Conservation (phyloP, 2,797 vertebrate genomes). For the Yasuhikotakia modesta region DNA sequence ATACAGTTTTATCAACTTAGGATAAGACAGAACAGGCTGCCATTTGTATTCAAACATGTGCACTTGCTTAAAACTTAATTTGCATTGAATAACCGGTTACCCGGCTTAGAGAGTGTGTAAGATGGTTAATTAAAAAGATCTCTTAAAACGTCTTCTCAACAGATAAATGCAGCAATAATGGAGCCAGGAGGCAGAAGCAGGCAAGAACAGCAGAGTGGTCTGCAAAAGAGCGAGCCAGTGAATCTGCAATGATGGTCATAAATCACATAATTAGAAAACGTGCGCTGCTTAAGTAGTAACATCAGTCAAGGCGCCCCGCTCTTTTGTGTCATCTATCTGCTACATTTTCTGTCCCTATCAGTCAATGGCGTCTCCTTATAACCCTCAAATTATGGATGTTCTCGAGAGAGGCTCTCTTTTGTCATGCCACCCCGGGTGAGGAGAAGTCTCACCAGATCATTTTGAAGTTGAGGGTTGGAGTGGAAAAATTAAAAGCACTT, state of each 20-base stretch:
- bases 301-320: conserved; percentile 72
- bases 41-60: conserved; percentile 26
- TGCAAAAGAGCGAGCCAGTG: conserved; percentile 58
- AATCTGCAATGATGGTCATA: conserved; percentile 74
- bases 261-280: conserved; percentile 80
- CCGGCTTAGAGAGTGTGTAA: conserved; percentile 51
- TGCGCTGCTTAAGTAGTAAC: conserved; percentile 72
- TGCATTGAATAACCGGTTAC: conserved; percentile 44
- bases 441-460: conserved; percentile 56
- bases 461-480: conserved; percentile 42
- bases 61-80: conserved; percentile 52
- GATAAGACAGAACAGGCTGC: conserved; percentile 22
- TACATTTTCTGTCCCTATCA: conserved; percentile 72
- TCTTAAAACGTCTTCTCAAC: conserved; percentile 49
- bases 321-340: conserved; percentile 75
- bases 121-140: conserved; percentile 64
- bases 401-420: conserved; percentile 63
- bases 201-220: conserved; percentile 52
- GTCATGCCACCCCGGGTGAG: conserved; percentile 61
- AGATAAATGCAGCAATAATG: conserved; percentile 67
- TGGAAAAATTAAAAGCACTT: conserved; percentile 37
- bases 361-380: conserved; percentile 68
- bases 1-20: not conserved
- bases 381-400: conserved; percentile 75
- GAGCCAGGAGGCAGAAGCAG: conserved; percentile 47